Evolutionary conservation across 2,888 invertebrate species (phyloP), one percentile per base, ranked within the genome.

Genomic region (Epinotia brunnichana): DNA sequence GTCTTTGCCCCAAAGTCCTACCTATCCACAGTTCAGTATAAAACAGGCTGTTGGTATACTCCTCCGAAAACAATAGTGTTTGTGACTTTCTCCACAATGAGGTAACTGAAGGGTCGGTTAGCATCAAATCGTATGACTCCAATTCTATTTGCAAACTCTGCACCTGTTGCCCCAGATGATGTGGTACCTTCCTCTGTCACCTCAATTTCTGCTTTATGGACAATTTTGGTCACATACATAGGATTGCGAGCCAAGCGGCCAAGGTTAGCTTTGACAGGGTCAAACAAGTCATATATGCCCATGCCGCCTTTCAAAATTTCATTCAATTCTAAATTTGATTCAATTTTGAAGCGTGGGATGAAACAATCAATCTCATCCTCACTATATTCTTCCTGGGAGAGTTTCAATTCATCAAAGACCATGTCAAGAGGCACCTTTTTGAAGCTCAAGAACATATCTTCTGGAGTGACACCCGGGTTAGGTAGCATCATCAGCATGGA

Each of bases 151-250:
- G 87, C 83, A 67, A 94, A 91, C 62, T 90, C 90, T 0, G 88
- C 88, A 1, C 83, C 83, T 0, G 96, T 94, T 0, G 94, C 95
- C 0, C 94, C 96, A 0, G 95, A 90, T 0, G 96, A 96, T 35
- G 94, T 94, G 0, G 96, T 96, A 0, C 97, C 97, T 74, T 96
- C 94, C 82, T 97, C 97, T 15, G 95, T 95, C 0, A 97, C 96
- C 79, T 96, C 95, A 76, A 97, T 95, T 78, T 94, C 94, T 2
- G 96, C 95, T 81, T 95, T 95, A 81, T 97, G 97, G 3, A 96
- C 88, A 1, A 96, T 86, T 70, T 94, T 91, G 0, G 95, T 94
- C 0, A 96, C 91, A 83, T 89, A 94, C 70, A 95, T 81, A 3
- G 94, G 89, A 10, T 90, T 87, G 0, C 89, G 84, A 7, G 94